Conservation (phyloP, 2,797 vertebrate genomes). For the Muraenolepis orangiensis region DNA sequence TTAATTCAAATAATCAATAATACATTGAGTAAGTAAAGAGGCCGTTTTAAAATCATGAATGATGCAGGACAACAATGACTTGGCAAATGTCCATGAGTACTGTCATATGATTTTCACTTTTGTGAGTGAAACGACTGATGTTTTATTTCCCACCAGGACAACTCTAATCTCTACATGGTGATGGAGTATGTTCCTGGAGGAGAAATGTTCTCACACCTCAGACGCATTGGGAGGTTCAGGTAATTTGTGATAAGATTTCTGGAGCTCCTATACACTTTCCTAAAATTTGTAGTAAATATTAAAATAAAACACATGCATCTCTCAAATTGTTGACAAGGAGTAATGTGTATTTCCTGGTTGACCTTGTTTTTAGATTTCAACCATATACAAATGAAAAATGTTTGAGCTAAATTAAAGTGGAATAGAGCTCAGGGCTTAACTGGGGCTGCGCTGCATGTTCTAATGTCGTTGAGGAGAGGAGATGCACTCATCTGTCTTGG, state of each 20-base stretch:
- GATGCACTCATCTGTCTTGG: not conserved
- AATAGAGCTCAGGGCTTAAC: not conserved
- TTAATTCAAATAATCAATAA: not conserved
- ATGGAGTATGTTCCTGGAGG: constrained; percentile 99
- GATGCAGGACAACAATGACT: not conserved
- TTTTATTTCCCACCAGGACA: constrained; percentile 78
- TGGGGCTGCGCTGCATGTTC: not conserved
- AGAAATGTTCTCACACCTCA: constrained; percentile 99
- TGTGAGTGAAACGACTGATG: not conserved
- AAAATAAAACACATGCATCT: not conserved
- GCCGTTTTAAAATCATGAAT: not conserved
- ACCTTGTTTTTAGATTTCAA: not conserved
- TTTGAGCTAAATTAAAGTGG: not conserved
- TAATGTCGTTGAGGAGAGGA: not conserved
- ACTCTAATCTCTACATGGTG: constrained; percentile 99
- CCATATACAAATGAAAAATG: not conserved
- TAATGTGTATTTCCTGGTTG: not conserved
- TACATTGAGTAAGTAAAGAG: not conserved
- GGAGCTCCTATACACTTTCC: not conserved
- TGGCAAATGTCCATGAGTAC: not conserved
- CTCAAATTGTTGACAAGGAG: not conserved
- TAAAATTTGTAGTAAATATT: not conserved
- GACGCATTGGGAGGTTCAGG: constrained; percentile 99
- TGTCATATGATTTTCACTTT: too few relatives aligned
- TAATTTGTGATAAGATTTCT: constrained; percentile 12